Percentiles rank a stretch among this genome's conserved stretches.
phyloP scores from a whole-genome alignment of 2,113 vertebrate species.

The Coreoperca whiteheadi region DNA sequence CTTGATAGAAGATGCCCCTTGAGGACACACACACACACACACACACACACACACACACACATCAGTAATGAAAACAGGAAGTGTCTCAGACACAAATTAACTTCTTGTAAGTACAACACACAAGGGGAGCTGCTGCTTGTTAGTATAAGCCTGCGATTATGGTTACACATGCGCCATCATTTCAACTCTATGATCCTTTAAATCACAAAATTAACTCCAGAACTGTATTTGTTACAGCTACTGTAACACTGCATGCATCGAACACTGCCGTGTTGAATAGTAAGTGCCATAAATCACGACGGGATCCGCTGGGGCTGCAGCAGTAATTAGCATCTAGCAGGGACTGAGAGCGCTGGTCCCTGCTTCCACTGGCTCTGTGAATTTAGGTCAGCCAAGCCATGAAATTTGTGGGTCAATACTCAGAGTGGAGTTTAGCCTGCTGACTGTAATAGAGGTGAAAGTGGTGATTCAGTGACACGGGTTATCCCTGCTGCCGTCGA shows the following conservation, averaged over 20 bases:
- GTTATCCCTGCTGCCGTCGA: slow-evolving; percentile 27
- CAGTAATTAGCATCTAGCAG: slow-evolving; percentile 77
- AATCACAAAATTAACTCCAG: slow-evolving; percentile 33
- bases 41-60: slow-evolving; percentile 37
- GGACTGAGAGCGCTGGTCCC: slow-evolving; percentile 38
- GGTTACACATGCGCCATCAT: slow-evolving; percentile 19
- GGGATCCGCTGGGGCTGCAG: slow-evolving; percentile 56
- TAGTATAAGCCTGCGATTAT: slow-evolving; percentile 19
- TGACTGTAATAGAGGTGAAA: slow-evolving; percentile 70
- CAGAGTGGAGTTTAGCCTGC: slow-evolving; percentile 55
- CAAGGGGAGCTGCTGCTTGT: slow-evolving; percentile 21
- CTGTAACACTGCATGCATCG: slow-evolving; percentile 34
- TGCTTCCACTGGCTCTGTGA: slow-evolving; percentile 50
- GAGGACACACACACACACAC: slow-evolving; percentile 7
- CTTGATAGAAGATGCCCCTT: slow-evolving; percentile 98
- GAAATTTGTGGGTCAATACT: slow-evolving; percentile 75
- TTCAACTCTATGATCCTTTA: slow-evolving; percentile 32
- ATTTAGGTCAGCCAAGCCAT: slow-evolving; percentile 77
- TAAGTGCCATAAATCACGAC: slow-evolving; percentile 69
- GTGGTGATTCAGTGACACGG: slow-evolving; percentile 52
- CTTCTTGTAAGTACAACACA: slow-evolving; percentile 51
- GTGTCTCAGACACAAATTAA: slow-evolving; percentile 63
- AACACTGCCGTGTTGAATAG: slow-evolving; percentile 60
- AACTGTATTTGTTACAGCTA: slow-evolving; percentile 28
- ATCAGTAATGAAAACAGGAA: slow-evolving; percentile 64